Evolutionary conservation across 2,797 vertebrate species (phyloP).

Genomic region (Macropodus opercularis): DNA sequence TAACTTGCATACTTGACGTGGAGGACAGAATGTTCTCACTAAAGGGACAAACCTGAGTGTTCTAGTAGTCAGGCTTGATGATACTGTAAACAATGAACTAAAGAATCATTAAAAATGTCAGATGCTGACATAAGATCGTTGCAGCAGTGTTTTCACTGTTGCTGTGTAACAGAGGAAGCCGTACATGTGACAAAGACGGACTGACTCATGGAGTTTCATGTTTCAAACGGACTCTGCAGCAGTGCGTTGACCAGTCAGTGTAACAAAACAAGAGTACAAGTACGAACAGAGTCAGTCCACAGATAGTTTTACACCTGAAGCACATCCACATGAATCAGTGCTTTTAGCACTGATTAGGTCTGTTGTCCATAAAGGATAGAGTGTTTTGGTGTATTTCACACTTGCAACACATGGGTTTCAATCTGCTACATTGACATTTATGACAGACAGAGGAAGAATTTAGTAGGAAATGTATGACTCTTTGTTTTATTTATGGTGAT

Average conservation of each 20-base stretch:
- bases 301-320: slow-evolving; percentile 17
- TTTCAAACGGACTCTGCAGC: slow-evolving; percentile 50
- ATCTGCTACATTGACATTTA: not conserved
- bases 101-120: not conserved
- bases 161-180: slow-evolving; percentile 6
- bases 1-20: not conserved
- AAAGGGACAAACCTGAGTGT: not conserved
- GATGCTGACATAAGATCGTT: not conserved
- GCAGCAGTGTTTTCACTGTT: slow-evolving; percentile 18
- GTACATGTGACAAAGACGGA: slow-evolving; percentile 34
- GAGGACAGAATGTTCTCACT: not conserved
- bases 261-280: not conserved
- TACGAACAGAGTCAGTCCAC: slow-evolving; percentile 1
- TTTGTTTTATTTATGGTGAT: not conserved
- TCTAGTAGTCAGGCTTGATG: not conserved
- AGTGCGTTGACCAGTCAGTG: slow-evolving; percentile 6
- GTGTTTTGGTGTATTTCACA: no score
- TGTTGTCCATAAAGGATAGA: no score
- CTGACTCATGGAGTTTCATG: slow-evolving; percentile 21
- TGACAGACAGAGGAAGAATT: not conserved
- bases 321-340: not conserved
- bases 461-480: not conserved
- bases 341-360: not conserved
- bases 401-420: no score
- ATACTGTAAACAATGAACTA: not conserved